Base-by-base conservation (phyloP, 1,140 invertebrate genomes). In the Ptiloglossa arizonensis region DNA sequence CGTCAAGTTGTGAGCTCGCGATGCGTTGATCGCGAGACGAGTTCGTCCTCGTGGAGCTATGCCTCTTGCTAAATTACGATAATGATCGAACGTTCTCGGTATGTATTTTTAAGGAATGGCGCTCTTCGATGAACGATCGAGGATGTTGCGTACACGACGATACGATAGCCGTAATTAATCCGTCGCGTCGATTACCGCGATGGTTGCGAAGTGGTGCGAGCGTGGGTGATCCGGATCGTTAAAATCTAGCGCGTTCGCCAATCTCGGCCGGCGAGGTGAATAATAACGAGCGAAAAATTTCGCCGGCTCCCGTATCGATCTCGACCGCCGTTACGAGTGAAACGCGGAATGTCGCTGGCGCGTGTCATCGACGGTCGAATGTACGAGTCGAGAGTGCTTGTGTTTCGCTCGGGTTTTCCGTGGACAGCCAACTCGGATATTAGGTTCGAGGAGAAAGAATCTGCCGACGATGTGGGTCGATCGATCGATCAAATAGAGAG, bases 221-320 rank as follows among this genome's bases (percentile, higher is more conserved):
- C 50, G 50, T 66, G 38, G 52, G 52, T 44, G 68, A 85, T 72
- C 54, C 77, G 73, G 70, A 80, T 83, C 77, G 64, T 76, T 83
- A 72, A 83, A 80, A 83, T 63, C 67, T 81, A 81, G 38, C 67
- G 79, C 48, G 56, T 73, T 72, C 78, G 81, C 54, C 83, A 81
- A 85, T 85, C 83, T 75, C 54, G n/a, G n/a, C 60, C n/a, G 38
- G 59, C 67, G 70, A 63, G 15, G 57, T 46, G 52, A 41, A 52
- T 74, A 78, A 67, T 68, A 73, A 73, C 77, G 78, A 79, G 70
- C 76, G 73, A 80, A 85, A 83, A 78, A 73, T 81, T 80, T 83
- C 68, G 67, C 63, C 56, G 57, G 62, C 66, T 56, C 29, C 59
- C 74, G 69, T 68, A 85, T 85, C 81, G 81, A 83, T 76, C 71